A percentile compares a stretch with the other conserved stretches of the same genome.
These are phyloP conservation scores for Psix sp. DNA, from an alignment of 1,140 invertebrate genomes.

Conservation along the genomic window DNA sequence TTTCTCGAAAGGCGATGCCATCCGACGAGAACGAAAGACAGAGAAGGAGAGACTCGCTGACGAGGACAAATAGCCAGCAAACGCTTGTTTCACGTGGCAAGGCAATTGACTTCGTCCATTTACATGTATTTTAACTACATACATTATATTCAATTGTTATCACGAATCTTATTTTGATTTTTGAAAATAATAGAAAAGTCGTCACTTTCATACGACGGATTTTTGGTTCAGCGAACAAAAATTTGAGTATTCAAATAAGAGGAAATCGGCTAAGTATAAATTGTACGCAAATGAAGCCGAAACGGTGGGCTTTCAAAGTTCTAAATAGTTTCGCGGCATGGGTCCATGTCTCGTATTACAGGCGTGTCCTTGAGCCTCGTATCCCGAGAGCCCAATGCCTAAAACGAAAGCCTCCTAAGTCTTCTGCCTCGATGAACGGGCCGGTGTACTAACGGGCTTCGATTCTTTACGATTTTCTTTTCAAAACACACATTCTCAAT, in stretches of 20 bases:
- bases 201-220: not conserved
- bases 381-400: conserved; percentile 33
- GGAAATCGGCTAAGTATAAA: conserved; percentile 2
- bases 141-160: conserved; percentile 49
- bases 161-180: conserved; percentile 14
- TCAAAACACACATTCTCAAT: conserved; percentile 25
- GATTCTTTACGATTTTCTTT: conserved; percentile 43
- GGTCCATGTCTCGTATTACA: conserved; percentile 71
- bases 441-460: conserved; percentile 24
- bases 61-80: conserved; percentile 39
- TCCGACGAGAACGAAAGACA: conserved; percentile 49
- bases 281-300: conserved; percentile 31
- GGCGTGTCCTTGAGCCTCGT: conserved; percentile 69
- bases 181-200: not conserved
- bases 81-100: conserved; percentile 51
- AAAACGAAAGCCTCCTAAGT: conserved; percentile 57
- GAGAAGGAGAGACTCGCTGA: conserved; percentile 19
- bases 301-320: conserved; percentile 69
- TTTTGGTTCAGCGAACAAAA: not conserved
- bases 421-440: conserved; percentile 64
- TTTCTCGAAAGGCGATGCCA: conserved; percentile 56
- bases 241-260: conserved; percentile 15
- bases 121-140: conserved; percentile 37
- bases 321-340: conserved; percentile 69
- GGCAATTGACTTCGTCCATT: conserved; percentile 50